These are phyloP conservation scores for Danio aesculapii DNA, from an alignment of 2,797 vertebrate species.

Conservation along the genomic window DNA sequence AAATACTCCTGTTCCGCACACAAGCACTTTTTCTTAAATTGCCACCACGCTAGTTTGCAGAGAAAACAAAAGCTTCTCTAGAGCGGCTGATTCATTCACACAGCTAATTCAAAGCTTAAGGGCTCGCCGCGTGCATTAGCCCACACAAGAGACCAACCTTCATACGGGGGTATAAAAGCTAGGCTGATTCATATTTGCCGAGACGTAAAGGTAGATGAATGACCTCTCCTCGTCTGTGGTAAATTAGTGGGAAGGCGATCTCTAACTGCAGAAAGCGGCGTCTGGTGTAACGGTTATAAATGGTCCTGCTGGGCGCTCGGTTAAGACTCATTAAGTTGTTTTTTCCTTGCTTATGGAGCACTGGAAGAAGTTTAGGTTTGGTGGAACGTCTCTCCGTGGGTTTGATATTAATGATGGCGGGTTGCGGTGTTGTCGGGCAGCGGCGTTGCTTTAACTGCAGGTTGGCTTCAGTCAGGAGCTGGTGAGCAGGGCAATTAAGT, in stretches of 20 bases:
- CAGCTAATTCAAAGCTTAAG: conserved; percentile 66
- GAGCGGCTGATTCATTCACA: conserved; percentile 68
- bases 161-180: conserved; percentile 28
- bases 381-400: conserved; percentile 30
- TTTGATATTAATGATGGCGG: conserved; percentile 71
- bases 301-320: conserved; percentile 63
- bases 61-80: conserved; percentile 66
- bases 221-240: conserved; percentile 63
- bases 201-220: conserved; percentile 75
- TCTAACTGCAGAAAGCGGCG: neutral
- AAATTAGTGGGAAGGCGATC: conserved; percentile 62
- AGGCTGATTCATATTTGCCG: conserved; percentile 72
- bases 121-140: conserved; percentile 66
- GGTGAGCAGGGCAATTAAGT: conserved; percentile 68
- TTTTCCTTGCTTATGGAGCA: conserved; percentile 46
- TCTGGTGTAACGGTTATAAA: conserved; percentile 67
- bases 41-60: conserved; percentile 39
- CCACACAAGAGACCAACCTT: conserved; percentile 63
- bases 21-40: conserved; percentile 28
- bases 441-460: conserved; percentile 54
- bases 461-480: conserved; percentile 54
- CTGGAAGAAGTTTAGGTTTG: neutral
- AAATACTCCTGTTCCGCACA: conserved; percentile 12
- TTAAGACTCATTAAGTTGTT: conserved; percentile 74
- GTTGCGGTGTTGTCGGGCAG: conserved; percentile 69